Percentiles rank a stretch among this genome's conserved stretches.
Conservation (phyloP, 2,113 vertebrate species). For the Leptobrachium leishanense region DNA sequence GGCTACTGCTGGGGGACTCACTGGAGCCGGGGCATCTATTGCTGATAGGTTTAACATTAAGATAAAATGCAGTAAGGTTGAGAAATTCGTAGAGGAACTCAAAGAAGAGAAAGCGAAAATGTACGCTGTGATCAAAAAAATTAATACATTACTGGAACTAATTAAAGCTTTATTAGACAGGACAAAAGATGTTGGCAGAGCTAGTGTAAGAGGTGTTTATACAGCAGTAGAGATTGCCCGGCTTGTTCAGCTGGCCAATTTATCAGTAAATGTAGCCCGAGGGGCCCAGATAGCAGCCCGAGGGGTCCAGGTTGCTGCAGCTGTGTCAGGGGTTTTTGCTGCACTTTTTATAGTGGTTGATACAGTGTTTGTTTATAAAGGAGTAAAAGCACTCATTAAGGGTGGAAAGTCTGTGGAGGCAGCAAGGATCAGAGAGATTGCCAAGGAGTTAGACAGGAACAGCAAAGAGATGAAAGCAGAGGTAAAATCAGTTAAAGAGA, state of each 20-base stretch:
- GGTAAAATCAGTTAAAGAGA: no score
- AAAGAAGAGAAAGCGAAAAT: conserved; percentile 51
- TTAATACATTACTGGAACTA: background rate
- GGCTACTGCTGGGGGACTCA: conserved; percentile 44
- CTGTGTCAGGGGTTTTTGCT: no score
- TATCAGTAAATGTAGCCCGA: conserved; percentile 61
- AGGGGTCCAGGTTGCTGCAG: no score
- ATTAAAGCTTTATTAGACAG: background rate
- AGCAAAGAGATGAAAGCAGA: no score
- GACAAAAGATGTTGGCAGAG: background rate
- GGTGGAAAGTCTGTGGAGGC: no score
- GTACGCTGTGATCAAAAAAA: no score
- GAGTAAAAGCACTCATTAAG: no score
- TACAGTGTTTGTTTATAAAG: conserved; percentile 58
- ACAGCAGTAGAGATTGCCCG: conserved; percentile 51
- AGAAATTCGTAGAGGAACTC: conserved; percentile 68
- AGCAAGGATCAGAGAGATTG: no score
- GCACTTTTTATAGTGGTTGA: conserved; percentile 64
- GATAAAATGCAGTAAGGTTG: conserved; percentile 70
- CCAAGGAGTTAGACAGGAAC: no score
- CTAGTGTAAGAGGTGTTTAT: background rate
- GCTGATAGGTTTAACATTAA: conserved; percentile 66
- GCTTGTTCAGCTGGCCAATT: conserved; percentile 44
- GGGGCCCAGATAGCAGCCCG: conserved; percentile 67
- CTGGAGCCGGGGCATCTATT: conserved; percentile 69